Evolutionary conservation across 1,140 invertebrate species (phyloP), one percentile per base, ranked within the genome.

Genomic region (Dolichoris vasculosae): DNA sequence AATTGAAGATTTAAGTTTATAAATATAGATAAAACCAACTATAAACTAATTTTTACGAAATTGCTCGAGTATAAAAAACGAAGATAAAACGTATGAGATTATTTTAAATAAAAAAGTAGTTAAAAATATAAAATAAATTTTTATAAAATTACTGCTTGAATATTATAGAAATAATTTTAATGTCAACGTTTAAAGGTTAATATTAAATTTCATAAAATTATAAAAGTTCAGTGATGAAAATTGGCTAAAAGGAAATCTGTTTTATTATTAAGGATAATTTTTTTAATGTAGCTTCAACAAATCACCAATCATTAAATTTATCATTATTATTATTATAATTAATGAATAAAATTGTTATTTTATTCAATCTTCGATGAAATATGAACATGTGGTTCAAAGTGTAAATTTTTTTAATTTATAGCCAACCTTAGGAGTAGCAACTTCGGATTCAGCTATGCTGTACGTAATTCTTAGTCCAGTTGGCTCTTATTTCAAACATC

Each of bases 401-500:
- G 11, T 32, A 13, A 82, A 30, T 2, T 83, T 76, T 76, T 77
- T 40, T 17, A 76, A 63, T 88, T 51, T 76, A 64, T 90, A 99
- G 98, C 96, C 98, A 26, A 96, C 97, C 0, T 94, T 99, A 82
- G 98, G 99, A 82, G 98, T 99, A 38, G 95, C 95, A 75, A 93
- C 95, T 13, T 96, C 98, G 2, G 96, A 97, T 59, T 96, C 96
- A 55, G 98, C 98, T 3, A 94, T 99, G 69, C 94, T 99, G 0
- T 99, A 96, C 92, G 96, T 98, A 0, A 97, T 99, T 82, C 94
- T 98, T 76, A 97, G 97, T 87, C 99, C 99, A 0, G 98, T 99
- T 43, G 98, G 98, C 76, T 95, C 97, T 17, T 99, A 99, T 93
- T 99, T 98, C 91, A 95, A 95, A 89, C 95, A 95, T 51, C 69